Conservation (phyloP, 2,113 vertebrate genomes). For the Otocyon megalotis region DNA sequence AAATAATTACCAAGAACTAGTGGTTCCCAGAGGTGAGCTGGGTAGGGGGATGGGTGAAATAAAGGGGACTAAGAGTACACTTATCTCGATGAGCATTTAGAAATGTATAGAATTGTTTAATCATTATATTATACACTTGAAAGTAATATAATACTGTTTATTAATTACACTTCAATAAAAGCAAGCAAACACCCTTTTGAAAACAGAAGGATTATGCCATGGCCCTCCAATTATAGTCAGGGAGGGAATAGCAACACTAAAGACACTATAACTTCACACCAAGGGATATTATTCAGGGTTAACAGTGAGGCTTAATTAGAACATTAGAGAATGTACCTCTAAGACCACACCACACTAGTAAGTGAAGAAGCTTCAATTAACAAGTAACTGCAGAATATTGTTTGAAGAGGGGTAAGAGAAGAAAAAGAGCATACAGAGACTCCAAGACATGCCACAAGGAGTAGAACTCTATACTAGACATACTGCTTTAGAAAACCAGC, state of each 20-base stretch:
- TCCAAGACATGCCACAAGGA: neutral
- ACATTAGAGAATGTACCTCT: neutral
- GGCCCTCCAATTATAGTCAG: neutral
- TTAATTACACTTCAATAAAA: neutral
- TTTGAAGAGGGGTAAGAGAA: neutral
- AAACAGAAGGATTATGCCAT: neutral
- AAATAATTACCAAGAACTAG: neutral
- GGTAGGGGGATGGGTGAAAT: neutral
- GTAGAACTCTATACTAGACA: neutral
- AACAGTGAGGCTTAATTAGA: neutral
- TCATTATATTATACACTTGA: neutral
- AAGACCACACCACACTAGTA: neutral
- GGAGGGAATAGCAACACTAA: neutral
- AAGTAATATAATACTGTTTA: neutral
- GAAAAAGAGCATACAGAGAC: neutral
- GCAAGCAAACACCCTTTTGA: neutral
- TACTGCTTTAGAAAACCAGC: neutral
- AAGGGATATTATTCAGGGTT: neutral
- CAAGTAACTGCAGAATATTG: neutral
- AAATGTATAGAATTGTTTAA: neutral
- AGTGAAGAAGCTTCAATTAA: neutral
- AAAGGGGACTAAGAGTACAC: neutral
- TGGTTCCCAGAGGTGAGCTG: neutral
- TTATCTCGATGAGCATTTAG: neutral
- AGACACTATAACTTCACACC: neutral